Evolutionary conservation across 2,888 invertebrate genomes (phyloP).

Genomic region (Exocentrus adspersus): DNA sequence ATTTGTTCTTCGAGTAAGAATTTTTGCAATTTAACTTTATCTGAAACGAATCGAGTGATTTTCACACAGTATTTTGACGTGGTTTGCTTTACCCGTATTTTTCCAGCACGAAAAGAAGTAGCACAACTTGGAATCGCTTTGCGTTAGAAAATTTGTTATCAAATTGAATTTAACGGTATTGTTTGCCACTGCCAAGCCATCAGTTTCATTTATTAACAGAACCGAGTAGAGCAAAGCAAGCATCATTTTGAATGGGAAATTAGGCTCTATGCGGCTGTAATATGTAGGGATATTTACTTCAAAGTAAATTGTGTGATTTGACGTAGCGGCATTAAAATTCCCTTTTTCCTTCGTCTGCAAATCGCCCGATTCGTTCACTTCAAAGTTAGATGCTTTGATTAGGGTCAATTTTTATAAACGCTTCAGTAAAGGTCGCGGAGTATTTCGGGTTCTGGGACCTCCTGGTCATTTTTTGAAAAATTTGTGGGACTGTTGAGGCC

Average conservation of each 20-base stretch:
- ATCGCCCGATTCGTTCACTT: neutral
- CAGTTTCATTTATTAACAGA: neutral
- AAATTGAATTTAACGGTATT: neutral
- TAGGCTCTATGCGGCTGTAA: too few relatives aligned
- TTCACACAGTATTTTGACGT: too few relatives aligned
- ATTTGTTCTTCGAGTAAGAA: constrained; percentile 1
- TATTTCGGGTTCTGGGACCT: too few relatives aligned
- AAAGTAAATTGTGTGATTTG: neutral
- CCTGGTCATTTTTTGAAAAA: too few relatives aligned
- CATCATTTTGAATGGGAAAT: neutral
- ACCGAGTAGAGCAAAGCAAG: neutral
- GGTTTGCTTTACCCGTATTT: constrained; percentile 6
- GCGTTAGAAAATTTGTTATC: neutral
- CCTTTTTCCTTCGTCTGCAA: neutral
- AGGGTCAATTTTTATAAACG: too few relatives aligned
- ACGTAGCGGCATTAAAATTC: neutral
- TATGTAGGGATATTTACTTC: too few relatives aligned
- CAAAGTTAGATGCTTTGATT: neutral
- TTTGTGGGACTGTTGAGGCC: too few relatives aligned
- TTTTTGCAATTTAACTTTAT: constrained; percentile 24
- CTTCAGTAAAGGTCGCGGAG: too few relatives aligned
- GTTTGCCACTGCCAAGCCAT: neutral
- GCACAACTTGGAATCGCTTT: constrained; percentile 11
- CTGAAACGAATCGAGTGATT: constrained; percentile 1
- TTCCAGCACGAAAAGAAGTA: constrained; percentile 15